These are phyloP conservation scores for Harpegnathos saltator DNA, from an alignment of 1,140 invertebrate genomes.

Conservation along the genomic window DNA sequence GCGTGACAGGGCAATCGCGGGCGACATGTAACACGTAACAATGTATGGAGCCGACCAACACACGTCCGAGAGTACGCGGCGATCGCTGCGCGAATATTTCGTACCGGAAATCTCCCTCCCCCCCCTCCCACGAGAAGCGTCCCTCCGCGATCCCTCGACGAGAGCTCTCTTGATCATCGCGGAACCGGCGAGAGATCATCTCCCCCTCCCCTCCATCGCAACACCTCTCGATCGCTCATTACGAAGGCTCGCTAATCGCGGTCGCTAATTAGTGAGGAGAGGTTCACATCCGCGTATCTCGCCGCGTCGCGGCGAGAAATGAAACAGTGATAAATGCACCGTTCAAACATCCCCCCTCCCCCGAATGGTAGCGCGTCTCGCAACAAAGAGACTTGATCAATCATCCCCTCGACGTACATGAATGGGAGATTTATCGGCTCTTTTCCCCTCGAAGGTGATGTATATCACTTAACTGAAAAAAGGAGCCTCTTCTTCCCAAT, in stretches of 20 bases:
- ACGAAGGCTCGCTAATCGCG: slow-evolving; percentile 3
- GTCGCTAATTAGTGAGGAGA: slow-evolving; percentile 28
- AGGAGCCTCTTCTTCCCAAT: slow-evolving; percentile 32
- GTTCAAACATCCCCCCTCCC: neutral
- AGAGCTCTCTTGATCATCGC: neutral
- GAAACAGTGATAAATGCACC: slow-evolving; percentile 50
- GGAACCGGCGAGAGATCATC: neutral
- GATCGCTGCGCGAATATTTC: neutral
- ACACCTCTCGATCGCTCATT: slow-evolving; percentile 6
- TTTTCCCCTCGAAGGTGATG: slow-evolving; percentile 21
- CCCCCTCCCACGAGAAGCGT: too few relatives aligned
- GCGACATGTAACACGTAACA: too few relatives aligned
- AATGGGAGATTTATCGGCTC: slow-evolving; percentile 51
- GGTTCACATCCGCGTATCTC: neutral
- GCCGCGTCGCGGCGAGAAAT: neutral
- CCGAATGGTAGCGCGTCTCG: slow-evolving; percentile 20
- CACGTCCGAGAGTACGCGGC: too few relatives aligned
- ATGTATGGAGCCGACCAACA: too few relatives aligned
- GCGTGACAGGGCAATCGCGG: neutral
- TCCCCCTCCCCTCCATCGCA: too few relatives aligned
- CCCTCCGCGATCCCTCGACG: neutral
- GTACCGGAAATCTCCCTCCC: too few relatives aligned
- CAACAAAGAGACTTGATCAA: slow-evolving; percentile 55
- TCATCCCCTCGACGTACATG: slow-evolving; percentile 32
- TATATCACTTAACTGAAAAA: slow-evolving; percentile 46